Percentiles rank a stretch among this genome's conserved stretches.
Evolutionary conservation across 2,888 invertebrate genomes (phyloP).

Genomic region (Leucophenga maculata): DNA sequence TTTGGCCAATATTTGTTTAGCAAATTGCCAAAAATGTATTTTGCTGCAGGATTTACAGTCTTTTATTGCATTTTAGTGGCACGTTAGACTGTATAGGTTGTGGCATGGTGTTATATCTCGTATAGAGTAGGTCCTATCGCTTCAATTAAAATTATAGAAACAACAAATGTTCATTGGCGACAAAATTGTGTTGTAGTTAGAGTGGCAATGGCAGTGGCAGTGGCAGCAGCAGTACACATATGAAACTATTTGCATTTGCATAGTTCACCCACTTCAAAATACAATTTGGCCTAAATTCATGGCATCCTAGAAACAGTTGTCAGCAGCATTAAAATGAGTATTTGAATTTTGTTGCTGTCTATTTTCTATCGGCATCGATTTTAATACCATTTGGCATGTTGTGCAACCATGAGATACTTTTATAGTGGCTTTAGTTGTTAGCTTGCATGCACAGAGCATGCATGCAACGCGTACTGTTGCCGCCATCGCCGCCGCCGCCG

Average conservation of each 20-base stretch:
- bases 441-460: too few relatives aligned
- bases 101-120: not conserved
- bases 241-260: not conserved
- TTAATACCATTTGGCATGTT: too few relatives aligned
- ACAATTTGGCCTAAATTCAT: too few relatives aligned
- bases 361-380: not conserved
- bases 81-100: not conserved
- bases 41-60: constrained; percentile 29
- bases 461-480: too few relatives aligned
- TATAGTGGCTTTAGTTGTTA: too few relatives aligned
- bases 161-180: constrained; percentile 26
- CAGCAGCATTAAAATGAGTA: constrained; percentile 15
- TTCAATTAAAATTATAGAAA: constrained; percentile 62
- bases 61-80: constrained; percentile 3
- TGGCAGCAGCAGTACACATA: too few relatives aligned
- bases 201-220: too few relatives aligned
- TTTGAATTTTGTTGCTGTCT: not conserved
- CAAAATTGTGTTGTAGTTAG: not conserved
- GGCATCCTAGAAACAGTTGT: not conserved
- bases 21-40: constrained; percentile 56
- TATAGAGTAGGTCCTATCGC: constrained; percentile 30
- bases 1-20: constrained; percentile 58
- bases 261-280: not conserved
- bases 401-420: too few relatives aligned
- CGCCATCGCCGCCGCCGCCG: too few relatives aligned